Evolutionary conservation across 2,888 invertebrate species (phyloP), one percentile per base, ranked within the genome.

Genomic region (Lydus trimaculatus): DNA sequence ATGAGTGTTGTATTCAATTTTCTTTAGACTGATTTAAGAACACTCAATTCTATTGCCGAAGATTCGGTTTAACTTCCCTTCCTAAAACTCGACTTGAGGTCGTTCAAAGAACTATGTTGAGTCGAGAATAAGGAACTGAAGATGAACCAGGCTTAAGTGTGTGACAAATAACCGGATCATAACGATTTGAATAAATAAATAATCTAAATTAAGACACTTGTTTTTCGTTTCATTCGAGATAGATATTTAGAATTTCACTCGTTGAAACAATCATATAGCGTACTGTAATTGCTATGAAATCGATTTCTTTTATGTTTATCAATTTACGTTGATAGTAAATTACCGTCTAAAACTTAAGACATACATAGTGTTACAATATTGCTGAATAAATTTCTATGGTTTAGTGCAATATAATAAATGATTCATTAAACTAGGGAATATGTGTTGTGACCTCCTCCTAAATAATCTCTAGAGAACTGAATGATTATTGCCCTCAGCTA

Each of bases 401-500:
- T 33, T 61, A 48, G 63, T 58, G 31, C 66, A 43, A 64, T 64
- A 64, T 67, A 67, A 70, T 70, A 71, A 67, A 71, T 71, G 71
- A 71, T 71, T 71, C 67, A 71, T 71, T 71, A 71, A 71, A 68
- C 63, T 63, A 59, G 67, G 71, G 67, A 71, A 67, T 67, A 70
- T 70, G 67, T 66, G 67, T 66, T 68, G 71, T 71, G 71, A 71
- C 67, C 68, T 65, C 67, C 71, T 63, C 67, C 68, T 65, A 67
- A 71, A 71, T 71, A 71, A 71, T 71, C 71, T 71, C 71, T 64
- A 36, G 71, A 71, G 71, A 71, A 66, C 68, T 63, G 67, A 60
- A 71, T 71, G 71, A 71, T 71, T 71, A 68, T 71, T 71, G 71
- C 71, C 66, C 64, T 39, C 65, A 68, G 71, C 67, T 64, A 66